Percentiles rank a stretch among this genome's conserved stretches.
These are phyloP conservation scores for Odontocerum albicorne DNA, from an alignment of 2,888 invertebrate genomes.

Conservation along the genomic window DNA sequence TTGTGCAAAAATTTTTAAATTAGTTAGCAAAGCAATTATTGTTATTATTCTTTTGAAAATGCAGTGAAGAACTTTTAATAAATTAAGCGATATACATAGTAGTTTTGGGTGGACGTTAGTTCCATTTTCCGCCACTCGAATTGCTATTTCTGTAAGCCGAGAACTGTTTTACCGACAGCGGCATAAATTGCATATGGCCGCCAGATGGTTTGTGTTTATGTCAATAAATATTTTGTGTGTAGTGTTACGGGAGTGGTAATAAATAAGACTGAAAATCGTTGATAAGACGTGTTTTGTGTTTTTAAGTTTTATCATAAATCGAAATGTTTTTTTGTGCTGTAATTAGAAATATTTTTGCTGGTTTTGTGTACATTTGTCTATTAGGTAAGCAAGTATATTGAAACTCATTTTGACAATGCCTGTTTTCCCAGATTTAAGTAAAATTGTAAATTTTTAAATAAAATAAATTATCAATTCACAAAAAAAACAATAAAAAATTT, in stretches of 20 bases:
- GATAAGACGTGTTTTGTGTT: not conserved
- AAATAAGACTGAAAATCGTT: slow-evolving; percentile 10
- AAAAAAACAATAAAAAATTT: no score
- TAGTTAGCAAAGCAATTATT: no score
- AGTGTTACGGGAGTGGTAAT: slow-evolving; percentile 23
- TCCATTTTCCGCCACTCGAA: slow-evolving; percentile 4
- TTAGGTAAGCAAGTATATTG: slow-evolving; percentile 26
- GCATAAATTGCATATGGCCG: slow-evolving; percentile 33
- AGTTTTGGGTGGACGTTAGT: slow-evolving; percentile 9
- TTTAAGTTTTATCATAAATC: not conserved
- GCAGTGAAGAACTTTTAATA: no score
- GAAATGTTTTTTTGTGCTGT: not conserved
- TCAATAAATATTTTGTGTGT: slow-evolving; percentile 29
- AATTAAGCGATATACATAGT: no score
- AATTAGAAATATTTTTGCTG: slow-evolving; percentile 16
- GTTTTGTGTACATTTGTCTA: slow-evolving; percentile 28
- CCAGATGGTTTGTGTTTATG: slow-evolving; percentile 33
- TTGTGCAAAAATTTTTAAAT: no score
- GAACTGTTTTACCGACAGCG: slow-evolving; percentile 30
- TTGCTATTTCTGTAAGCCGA: slow-evolving; percentile 6
- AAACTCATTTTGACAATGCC: no score
- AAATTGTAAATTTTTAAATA: no score
- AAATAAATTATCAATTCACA: no score
- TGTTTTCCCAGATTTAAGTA: no score
- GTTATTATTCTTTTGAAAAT: no score